Percentiles rank a stretch among this genome's conserved stretches.
Conservation (phyloP, 2,113 vertebrate genomes). For the Synchiropus splendidus region DNA sequence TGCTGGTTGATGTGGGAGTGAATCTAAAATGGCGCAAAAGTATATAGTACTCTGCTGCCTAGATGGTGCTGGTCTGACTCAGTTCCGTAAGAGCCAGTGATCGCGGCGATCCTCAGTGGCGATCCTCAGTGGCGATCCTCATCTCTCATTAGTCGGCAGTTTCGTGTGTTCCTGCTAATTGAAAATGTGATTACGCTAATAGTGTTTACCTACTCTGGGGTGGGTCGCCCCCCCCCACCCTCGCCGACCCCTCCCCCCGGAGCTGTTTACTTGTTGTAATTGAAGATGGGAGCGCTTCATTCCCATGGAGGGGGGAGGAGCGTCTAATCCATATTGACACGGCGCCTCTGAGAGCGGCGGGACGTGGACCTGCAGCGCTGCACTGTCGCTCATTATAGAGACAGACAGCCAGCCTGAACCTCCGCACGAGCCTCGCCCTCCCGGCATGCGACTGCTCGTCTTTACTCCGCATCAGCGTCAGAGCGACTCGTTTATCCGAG, state of each 20-base stretch:
- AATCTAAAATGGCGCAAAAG: too few species aligned
- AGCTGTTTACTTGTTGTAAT: conserved; percentile 81
- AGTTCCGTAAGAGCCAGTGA: too few species aligned
- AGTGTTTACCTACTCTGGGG: conserved; percentile 54
- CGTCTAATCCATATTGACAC: conserved; percentile 75
- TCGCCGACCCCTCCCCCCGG: conserved; percentile 47
- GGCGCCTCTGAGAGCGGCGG: conserved; percentile 35
- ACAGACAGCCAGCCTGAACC: background rate
- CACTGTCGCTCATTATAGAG: conserved; percentile 22
- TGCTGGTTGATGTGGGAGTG: too few species aligned
- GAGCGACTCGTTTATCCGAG: conserved; percentile 30
- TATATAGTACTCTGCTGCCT: too few species aligned
- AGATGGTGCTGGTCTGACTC: too few species aligned
- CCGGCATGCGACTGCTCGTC: conserved; percentile 8
- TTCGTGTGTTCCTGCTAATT: too few species aligned
- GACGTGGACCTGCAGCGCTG: conserved; percentile 40
- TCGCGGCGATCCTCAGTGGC: too few species aligned
- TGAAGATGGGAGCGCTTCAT: conserved; percentile 64
- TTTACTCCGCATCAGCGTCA: conserved; percentile 9
- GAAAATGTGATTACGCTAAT: conserved; percentile 62
- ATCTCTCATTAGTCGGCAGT: too few species aligned
- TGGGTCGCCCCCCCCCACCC: conserved; percentile 15
- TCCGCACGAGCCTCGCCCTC: conserved; percentile 2
- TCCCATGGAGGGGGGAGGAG: conserved; percentile 37
- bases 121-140: too few species aligned